These are phyloP conservation scores for Meteorus colon DNA, from an alignment of 2,888 invertebrate genomes.

Conservation along the genomic window DNA sequence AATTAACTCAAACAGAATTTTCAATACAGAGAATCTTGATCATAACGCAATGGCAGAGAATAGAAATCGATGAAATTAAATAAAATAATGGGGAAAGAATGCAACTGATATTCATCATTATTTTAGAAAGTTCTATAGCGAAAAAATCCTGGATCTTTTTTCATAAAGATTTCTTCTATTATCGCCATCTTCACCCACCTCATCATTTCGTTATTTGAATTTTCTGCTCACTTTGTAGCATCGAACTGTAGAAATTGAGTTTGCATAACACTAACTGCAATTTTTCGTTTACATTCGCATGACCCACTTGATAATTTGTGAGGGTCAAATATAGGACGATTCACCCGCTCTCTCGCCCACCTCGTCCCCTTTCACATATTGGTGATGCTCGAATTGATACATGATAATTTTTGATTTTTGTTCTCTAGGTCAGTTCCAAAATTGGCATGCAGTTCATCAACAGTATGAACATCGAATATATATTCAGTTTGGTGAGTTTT, in stretches of 20 bases:
- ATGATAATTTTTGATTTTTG: slow-evolving; percentile 8
- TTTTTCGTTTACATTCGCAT: neutral
- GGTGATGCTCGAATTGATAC: neutral
- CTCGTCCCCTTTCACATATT: neutral
- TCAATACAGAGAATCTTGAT: too few relatives aligned
- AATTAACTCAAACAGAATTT: too few relatives aligned
- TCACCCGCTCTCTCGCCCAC: neutral
- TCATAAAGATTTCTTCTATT: too few relatives aligned
- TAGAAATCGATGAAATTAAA: too few relatives aligned
- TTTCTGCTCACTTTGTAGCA: neutral
- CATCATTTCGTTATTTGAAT: neutral
- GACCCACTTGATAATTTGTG: neutral
- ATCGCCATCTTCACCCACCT: too few relatives aligned
- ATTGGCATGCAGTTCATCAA: slow-evolving; percentile 2
- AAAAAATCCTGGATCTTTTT: too few relatives aligned
- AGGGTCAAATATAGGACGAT: neutral
- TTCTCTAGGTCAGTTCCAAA: slow-evolving; percentile 32
- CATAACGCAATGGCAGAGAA: too few relatives aligned
- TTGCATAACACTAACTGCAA: too few relatives aligned
- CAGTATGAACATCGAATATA: neutral
- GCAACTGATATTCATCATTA: too few relatives aligned
- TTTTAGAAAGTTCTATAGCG: too few relatives aligned
- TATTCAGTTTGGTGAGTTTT: neutral
- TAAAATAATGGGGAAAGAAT: too few relatives aligned
- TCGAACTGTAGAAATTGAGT: neutral